Percentiles rank a stretch among this genome's conserved stretches.
Conservation (phyloP, 2,888 invertebrate species). For the Sphaerophoria rueppellii region DNA sequence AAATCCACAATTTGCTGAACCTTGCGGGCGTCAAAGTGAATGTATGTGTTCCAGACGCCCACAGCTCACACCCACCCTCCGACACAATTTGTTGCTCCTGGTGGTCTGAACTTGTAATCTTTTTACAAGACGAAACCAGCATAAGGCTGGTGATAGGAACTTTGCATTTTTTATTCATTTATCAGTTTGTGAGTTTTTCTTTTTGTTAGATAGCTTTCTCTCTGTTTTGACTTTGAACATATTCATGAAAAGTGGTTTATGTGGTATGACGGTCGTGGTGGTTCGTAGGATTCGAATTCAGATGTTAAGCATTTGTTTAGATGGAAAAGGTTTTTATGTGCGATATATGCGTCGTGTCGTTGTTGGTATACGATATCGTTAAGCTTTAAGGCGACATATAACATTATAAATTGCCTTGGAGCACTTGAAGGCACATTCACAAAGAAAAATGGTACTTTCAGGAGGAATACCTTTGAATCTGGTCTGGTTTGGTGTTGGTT, state of each 20-base stretch:
- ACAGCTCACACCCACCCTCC: too few relatives aligned
- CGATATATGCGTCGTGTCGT: too few relatives aligned
- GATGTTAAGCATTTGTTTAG: constrained; percentile 45
- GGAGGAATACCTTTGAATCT: not conserved
- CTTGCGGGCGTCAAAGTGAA: too few relatives aligned
- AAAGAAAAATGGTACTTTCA: not conserved
- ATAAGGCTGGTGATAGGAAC: constrained; percentile 9
- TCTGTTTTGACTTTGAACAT: constrained; percentile 45
- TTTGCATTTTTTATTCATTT: constrained; percentile 58
- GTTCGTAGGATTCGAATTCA: constrained; percentile 27
- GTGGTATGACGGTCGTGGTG: not conserved
- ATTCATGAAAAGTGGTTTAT: constrained; percentile 52
- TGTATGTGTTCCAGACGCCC: too few relatives aligned
- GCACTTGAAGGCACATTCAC: constrained; percentile 1
- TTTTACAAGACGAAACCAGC: too few relatives aligned
- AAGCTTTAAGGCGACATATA: constrained; percentile 18
- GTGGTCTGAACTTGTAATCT: too few relatives aligned
- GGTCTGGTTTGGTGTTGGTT: not conserved
- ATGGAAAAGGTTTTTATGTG: constrained; percentile 34
- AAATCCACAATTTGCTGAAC: too few relatives aligned
- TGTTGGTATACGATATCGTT: constrained; percentile 5
- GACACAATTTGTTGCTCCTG: too few relatives aligned
- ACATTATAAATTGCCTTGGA: constrained; percentile 40
- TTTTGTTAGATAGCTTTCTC: constrained; percentile 14
- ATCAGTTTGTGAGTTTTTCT: constrained; percentile 5